These are phyloP conservation scores for Myopa tessellatipennis DNA, from an alignment of 2,888 invertebrate species.

Conservation along the genomic window DNA sequence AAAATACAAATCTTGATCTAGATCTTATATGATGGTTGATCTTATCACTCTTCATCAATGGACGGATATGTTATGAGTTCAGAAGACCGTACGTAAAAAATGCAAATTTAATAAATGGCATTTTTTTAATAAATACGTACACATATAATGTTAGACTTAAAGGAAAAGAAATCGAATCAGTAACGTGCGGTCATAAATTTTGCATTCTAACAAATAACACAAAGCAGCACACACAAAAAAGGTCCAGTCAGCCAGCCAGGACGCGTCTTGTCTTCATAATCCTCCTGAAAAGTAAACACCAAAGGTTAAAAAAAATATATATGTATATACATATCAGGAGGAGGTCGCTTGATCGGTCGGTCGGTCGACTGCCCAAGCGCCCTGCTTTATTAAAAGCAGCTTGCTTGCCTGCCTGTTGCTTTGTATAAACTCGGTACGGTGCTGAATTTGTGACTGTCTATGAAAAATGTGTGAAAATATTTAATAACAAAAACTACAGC, in stretches of 20 bases:
- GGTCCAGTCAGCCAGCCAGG: background rate
- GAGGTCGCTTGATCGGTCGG: constrained; percentile 48
- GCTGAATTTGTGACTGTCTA: constrained; percentile 56
- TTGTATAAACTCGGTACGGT: constrained; percentile 25
- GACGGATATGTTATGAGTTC: constrained; percentile 41
- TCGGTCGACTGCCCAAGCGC: constrained; percentile 42
- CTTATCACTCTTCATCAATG: constrained; percentile 33
- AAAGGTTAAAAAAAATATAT: constrained; percentile 1
- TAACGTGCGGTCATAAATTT: constrained; percentile 40
- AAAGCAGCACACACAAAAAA: constrained; percentile 37
- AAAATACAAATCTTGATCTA: background rate
- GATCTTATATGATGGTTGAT: background rate
- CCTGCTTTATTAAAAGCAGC: constrained; percentile 33
- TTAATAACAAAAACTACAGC: constrained; percentile 49
- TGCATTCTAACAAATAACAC: constrained; percentile 35
- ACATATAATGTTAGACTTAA: constrained; percentile 35
- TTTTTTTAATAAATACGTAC: background rate
- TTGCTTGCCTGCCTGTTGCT: constrained; percentile 12
- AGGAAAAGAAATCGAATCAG: constrained; percentile 25
- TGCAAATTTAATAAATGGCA: constrained; percentile 38
- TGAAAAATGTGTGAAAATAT: constrained; percentile 67
- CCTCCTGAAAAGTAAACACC: too few species aligned
- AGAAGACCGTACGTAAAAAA: constrained; percentile 15
- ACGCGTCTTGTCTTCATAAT: too few species aligned
- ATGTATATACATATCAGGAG: constrained; percentile 44